Conservation (phyloP, 2,797 vertebrate species). For the Oreochromis mossambicus region DNA sequence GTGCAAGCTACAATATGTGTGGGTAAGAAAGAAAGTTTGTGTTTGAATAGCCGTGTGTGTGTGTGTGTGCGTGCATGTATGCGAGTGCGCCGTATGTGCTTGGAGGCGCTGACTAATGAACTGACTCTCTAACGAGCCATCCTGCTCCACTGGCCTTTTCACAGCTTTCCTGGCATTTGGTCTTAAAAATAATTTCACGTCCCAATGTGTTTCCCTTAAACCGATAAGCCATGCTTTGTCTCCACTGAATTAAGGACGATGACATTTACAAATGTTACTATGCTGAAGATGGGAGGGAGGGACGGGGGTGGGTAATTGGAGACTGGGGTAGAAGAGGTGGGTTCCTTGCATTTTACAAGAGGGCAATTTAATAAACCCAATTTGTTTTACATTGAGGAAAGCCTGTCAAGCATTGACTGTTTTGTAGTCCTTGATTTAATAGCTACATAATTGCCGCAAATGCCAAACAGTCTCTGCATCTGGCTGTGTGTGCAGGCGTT, state of each 20-base stretch:
- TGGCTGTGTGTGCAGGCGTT: constrained; percentile 10
- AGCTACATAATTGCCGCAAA: constrained; percentile 74
- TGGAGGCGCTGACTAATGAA: constrained; percentile 71
- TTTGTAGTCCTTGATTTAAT: constrained; percentile 72
- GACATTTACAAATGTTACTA: constrained; percentile 80
- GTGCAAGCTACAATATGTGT: constrained; percentile 3
- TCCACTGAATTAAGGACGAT: constrained; percentile 75
- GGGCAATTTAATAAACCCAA: constrained; percentile 73
- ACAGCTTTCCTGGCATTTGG: constrained; percentile 77
- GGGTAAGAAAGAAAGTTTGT: constrained; percentile 33
- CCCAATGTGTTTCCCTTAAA: constrained; percentile 79
- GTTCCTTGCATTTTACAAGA: constrained; percentile 54
- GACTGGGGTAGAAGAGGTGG: constrained; percentile 58
- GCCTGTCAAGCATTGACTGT: constrained; percentile 67
- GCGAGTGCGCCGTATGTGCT: not conserved
- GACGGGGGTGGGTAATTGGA: constrained; percentile 58
- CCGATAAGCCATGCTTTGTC: constrained; percentile 76
- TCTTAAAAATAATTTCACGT: constrained; percentile 82
- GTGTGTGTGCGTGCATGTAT: not conserved
- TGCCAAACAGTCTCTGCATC: constrained; percentile 60
- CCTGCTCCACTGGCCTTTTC: constrained; percentile 74
- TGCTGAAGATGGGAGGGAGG: constrained; percentile 53
- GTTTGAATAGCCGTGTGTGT: not conserved
- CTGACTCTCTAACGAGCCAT: constrained; percentile 70
- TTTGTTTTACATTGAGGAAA: constrained; percentile 74